phyloP scores from a whole-genome alignment of 1,140 invertebrate species.

The Battus philenor region DNA sequence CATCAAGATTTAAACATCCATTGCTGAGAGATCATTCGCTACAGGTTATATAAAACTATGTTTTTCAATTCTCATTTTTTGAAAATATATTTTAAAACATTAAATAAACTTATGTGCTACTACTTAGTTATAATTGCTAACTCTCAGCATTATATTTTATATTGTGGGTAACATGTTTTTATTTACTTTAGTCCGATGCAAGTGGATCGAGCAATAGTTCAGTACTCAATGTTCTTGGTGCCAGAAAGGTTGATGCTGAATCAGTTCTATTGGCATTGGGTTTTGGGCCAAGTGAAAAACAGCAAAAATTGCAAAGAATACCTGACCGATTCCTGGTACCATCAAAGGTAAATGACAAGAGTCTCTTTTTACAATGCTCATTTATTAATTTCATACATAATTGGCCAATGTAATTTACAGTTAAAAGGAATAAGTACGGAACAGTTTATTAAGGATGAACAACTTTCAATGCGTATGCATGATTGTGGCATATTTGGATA shows the following conservation, averaged over 20 bases:
- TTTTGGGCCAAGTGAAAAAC: conserved; percentile 79
- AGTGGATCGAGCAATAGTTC: conserved; percentile 79
- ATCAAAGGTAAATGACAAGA: conserved; percentile 67
- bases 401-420: conserved; percentile 50
- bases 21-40: conserved; percentile 69
- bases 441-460: conserved; percentile 73
- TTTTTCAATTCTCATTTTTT: too few relatives aligned
- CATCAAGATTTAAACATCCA: conserved; percentile 67
- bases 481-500: conserved; percentile 74
- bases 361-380: background rate
- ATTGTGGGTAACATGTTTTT: too few relatives aligned
- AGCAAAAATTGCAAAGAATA: conserved; percentile 79
- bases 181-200: conserved; percentile 78
- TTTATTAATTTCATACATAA: too few relatives aligned
- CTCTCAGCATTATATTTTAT: too few relatives aligned
- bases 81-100: too few relatives aligned
- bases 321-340: conserved; percentile 77
- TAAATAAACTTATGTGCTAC: too few relatives aligned
- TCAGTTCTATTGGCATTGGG: conserved; percentile 83
- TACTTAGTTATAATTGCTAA: too few relatives aligned
- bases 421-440: conserved; percentile 73
- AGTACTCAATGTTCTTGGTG: conserved; percentile 84
- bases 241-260: conserved; percentile 84
- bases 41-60: too few relatives aligned
- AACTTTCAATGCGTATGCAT: conserved; percentile 73